phyloP scores from a whole-genome alignment of 1,140 invertebrate species.

The Drosophila sp. region DNA sequence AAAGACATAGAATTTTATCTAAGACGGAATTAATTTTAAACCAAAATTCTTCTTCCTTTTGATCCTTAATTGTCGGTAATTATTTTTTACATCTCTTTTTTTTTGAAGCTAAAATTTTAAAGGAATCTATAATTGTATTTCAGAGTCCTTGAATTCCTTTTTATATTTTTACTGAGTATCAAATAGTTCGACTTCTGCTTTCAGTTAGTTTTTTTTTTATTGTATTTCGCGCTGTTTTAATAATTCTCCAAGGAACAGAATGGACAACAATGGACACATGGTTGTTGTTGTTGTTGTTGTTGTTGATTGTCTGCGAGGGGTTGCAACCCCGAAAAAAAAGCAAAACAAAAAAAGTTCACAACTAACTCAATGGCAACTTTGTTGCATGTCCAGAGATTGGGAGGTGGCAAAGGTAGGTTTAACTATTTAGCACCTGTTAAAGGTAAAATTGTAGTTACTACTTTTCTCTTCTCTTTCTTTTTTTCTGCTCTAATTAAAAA shows the following conservation, averaged over 20 bases:
- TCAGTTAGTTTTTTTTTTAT: no score
- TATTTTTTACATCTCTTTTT: no score
- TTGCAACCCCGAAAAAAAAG: conserved; percentile 31
- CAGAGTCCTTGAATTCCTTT: no score
- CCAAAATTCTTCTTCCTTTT: no score
- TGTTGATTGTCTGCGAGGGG: conserved; percentile 8
- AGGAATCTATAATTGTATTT: no score
- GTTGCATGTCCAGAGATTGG: conserved; percentile 52
- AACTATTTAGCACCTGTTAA: conserved; percentile 75
- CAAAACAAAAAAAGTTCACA: background rate
- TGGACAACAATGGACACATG: background rate
- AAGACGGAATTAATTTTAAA: no score
- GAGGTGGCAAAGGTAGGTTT: conserved; percentile 4
- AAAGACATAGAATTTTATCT: no score
- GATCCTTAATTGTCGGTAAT: no score
- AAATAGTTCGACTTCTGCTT: background rate
- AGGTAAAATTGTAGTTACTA: conserved; percentile 62
- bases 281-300: background rate
- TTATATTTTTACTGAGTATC: background rate
- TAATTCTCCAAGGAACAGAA: background rate
- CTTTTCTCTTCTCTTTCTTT: conserved; percentile 30
- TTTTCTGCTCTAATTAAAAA: conserved; percentile 47
- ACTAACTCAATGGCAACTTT: conserved; percentile 27
- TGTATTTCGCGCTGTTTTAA: background rate
- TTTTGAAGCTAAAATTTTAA: no score